These are phyloP conservation scores for Cathartes aura DNA, from an alignment of 2,113 vertebrate species.

Conservation along the genomic window DNA sequence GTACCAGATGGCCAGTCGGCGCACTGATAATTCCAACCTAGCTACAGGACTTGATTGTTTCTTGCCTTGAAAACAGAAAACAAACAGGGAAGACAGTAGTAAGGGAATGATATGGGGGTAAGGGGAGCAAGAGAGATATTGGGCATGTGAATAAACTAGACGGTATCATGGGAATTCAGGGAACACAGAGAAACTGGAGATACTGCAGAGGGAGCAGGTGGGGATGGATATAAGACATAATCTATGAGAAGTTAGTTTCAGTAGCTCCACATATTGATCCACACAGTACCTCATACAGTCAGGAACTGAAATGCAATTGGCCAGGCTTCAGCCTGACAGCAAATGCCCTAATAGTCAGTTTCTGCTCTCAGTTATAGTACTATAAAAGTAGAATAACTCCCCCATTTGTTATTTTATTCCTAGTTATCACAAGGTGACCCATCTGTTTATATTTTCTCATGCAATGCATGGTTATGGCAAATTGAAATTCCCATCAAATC, in stretches of 20 bases:
- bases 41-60: background rate
- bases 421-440: background rate
- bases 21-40: background rate
- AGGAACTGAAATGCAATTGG: background rate
- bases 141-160: background rate
- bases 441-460: conserved; percentile 23
- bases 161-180: background rate
- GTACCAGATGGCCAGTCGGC: background rate
- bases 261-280: background rate
- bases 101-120: background rate
- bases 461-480: background rate
- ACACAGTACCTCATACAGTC: background rate
- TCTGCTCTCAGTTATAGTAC: background rate
- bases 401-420: background rate
- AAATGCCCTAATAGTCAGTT: background rate
- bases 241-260: background rate
- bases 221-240: background rate
- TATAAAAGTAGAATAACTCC: background rate
- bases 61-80: background rate
- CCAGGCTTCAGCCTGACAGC: background rate
- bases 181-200: background rate
- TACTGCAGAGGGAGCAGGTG: background rate
- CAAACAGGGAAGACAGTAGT: background rate
- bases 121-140: background rate
- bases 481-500: conserved; percentile 4